A percentile compares a stretch with the other conserved stretches of the same genome.
These are phyloP conservation scores for Salvelinus alpinus DNA, from an alignment of 2,113 vertebrate species.

Conservation along the genomic window DNA sequence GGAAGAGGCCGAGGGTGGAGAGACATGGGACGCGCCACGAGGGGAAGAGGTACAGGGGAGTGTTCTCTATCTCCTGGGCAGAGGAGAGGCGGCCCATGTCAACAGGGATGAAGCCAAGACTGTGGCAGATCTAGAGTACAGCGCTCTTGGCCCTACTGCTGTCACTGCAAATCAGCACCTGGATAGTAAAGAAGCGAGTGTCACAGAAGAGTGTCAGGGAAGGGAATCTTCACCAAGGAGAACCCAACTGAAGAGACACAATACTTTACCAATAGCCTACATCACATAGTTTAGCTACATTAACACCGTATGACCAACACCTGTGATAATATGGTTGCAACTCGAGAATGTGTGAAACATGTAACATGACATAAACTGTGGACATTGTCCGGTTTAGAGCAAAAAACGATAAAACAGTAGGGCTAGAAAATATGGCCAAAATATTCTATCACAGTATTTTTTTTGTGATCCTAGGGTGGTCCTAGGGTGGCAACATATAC, in stretches of 20 bases:
- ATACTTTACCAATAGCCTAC: no score
- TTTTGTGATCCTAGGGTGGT: no score
- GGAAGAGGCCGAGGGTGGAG: slow-evolving; percentile 80
- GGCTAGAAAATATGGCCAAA: no score
- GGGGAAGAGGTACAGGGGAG: slow-evolving; percentile 85
- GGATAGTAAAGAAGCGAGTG: slow-evolving; percentile 10
- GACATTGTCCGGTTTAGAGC: no score
- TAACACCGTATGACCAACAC: no score
- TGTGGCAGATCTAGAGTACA: slow-evolving; percentile 75
- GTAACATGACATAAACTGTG: no score
- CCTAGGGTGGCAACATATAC: no score
- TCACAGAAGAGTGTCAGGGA: not conserved
- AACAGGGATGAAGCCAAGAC: slow-evolving; percentile 87
- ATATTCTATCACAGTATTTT: no score
- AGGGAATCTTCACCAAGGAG: not conserved
- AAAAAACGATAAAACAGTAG: no score
- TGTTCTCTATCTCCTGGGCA: slow-evolving; percentile 83
- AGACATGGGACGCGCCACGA: slow-evolving; percentile 83
- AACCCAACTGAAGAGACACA: not conserved
- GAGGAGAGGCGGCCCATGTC: slow-evolving; percentile 85
- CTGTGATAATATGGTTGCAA: no score
- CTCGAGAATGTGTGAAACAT: no score
- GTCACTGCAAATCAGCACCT: slow-evolving; percentile 90
- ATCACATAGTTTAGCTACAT: no score
- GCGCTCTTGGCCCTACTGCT: slow-evolving; percentile 75